Percentiles rank a stretch among this genome's conserved stretches.
Evolutionary conservation across 1,140 invertebrate species (phyloP).

Genomic region (Parapsyche elsis): DNA sequence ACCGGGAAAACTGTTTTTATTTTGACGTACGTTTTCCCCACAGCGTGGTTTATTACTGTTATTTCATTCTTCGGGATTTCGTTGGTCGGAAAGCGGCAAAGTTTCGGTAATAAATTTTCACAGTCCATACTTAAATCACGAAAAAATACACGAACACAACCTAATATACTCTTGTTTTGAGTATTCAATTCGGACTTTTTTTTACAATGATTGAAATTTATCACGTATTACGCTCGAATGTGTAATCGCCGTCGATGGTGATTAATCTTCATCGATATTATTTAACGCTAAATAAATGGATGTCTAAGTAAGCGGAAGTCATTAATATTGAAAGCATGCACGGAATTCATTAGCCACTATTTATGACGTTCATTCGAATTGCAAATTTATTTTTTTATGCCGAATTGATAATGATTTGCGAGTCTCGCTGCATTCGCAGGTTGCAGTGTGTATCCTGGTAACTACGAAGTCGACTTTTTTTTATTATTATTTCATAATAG

Average conservation of each 20-base stretch:
- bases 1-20: conserved; percentile 44
- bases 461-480: too few relatives aligned
- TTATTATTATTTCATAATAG: too few relatives aligned
- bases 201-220: background rate
- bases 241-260: background rate
- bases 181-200: background rate
- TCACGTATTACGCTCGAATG: background rate
- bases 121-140: conserved; percentile 24
- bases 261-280: conserved; percentile 3
- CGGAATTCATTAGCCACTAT: conserved; percentile 8
- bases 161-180: too few relatives aligned
- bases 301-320: background rate
- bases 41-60: conserved; percentile 49
- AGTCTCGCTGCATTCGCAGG: background rate
- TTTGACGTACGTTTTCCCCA: conserved; percentile 49
- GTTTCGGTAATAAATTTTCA: conserved; percentile 39
- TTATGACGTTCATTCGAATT: background rate
- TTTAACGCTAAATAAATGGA: background rate
- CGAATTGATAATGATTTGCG: background rate
- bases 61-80: conserved; percentile 42
- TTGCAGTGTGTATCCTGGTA: too few relatives aligned
- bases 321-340: conserved; percentile 5
- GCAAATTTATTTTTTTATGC: background rate
- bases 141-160: conserved; percentile 2
- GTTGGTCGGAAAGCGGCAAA: background rate